Base-by-base conservation (phyloP, 2,888 invertebrate species). In the Ornithoptera alexandrae region DNA sequence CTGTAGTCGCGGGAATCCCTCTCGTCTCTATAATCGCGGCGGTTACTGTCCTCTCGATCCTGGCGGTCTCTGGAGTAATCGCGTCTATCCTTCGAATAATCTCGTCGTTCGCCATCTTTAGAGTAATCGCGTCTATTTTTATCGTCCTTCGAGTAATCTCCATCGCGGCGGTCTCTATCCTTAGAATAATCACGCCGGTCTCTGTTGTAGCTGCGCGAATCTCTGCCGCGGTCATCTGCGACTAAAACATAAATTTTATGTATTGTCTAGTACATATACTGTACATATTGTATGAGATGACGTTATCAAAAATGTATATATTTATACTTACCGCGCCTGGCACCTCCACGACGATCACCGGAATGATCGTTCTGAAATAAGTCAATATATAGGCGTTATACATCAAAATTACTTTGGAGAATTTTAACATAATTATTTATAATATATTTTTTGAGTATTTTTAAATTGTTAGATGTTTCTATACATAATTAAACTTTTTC, bases 331-430 rank as follows among this genome's bases (percentile, higher is more conserved):
- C 92, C 92, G 71, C 90, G 90, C 78, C 89, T 87, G 17, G 85
- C 81, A 42, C 84, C 87, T 39, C 81, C 82, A 71, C 91, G 89
- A 73, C 91, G 88, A 69, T 92, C 92, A 66, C 86, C 87, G 64
- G 91, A 90, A 81, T 90, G 85, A 79, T 92, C 92, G 75, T 84
- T 88, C 92, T 92, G 82, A 65, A 79, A 84, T 72, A 70, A 68
- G 7, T 50, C 15, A 50, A 50, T 15, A 18, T 10, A 39, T 6
- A 39, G 7, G 39, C 10, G 8, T 39, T 39, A 39, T 10, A 39
- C 39, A 39, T 39, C 8, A 39, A 30, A 30, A 30, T 30, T 30
- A 30, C 5, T 30, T 30, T 30, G 3, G 30, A 30, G 2, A 30
- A 30, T 30, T 3, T 30, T 3, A 30, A 30, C 22, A 22, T 22